Percentiles rank a stretch among this genome's conserved stretches.
Evolutionary conservation across 2,888 invertebrate genomes (phyloP).

Genomic region (Drosophila villosipedis): DNA sequence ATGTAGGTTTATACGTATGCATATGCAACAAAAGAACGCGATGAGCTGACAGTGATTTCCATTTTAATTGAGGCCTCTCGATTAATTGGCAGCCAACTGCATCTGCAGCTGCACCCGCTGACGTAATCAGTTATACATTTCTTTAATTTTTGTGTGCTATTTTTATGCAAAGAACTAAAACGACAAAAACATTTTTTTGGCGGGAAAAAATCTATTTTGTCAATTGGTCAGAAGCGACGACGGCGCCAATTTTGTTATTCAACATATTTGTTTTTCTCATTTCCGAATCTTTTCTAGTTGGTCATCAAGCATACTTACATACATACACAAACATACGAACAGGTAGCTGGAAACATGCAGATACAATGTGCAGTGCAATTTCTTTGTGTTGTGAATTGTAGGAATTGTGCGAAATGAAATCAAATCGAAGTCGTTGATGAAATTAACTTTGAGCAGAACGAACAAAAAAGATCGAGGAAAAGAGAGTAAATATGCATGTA

Average conservation of each 20-base stretch:
- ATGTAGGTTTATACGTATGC: neutral
- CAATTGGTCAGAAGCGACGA: slow-evolving; percentile 30
- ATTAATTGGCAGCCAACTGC: slow-evolving; percentile 64
- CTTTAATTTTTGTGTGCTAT: slow-evolving; percentile 29
- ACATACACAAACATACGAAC: neutral
- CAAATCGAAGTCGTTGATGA: slow-evolving; percentile 26
- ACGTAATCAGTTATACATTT: slow-evolving; percentile 45
- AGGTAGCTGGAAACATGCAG: neutral
- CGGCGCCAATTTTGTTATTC: slow-evolving; percentile 60
- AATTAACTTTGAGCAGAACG: slow-evolving; percentile 5
- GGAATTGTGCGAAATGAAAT: slow-evolving; percentile 2
- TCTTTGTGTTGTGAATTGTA: slow-evolving; percentile 13
- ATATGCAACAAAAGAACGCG: slow-evolving; percentile 31
- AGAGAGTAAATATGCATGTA: neutral
- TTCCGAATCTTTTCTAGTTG: slow-evolving; percentile 24
- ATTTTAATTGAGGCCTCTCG: slow-evolving; percentile 72
- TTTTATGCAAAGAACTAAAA: slow-evolving; percentile 33
- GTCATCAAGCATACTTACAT: neutral
- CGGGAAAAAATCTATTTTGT: slow-evolving; percentile 49
- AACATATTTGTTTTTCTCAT: slow-evolving; percentile 47
- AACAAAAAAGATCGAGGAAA: neutral
- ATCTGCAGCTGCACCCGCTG: slow-evolving; percentile 46
- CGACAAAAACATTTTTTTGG: slow-evolving; percentile 52
- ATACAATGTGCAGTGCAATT: neutral
- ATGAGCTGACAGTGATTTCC: slow-evolving; percentile 68